A percentile compares a stretch with the other conserved stretches of the same genome.
phyloP scores from a whole-genome alignment of 2,113 vertebrate species.

The Leptosomus discolor region DNA sequence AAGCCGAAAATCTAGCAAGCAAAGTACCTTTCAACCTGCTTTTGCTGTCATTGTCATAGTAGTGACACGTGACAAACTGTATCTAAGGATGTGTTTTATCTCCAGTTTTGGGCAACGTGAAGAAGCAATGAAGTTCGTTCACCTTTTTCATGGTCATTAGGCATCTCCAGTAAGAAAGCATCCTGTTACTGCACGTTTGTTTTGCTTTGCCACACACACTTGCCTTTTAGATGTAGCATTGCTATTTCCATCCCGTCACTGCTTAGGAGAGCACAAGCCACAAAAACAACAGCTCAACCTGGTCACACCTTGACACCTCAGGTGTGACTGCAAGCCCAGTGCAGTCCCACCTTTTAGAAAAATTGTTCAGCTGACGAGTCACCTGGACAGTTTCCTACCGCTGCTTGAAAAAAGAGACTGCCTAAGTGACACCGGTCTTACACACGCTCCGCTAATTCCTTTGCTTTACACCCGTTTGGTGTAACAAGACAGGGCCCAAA shows the following conservation, averaged over 20 bases:
- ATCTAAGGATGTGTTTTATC: background rate
- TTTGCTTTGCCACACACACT: background rate
- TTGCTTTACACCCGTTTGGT: background rate
- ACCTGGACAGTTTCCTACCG: background rate
- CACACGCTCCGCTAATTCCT: background rate
- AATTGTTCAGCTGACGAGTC: background rate
- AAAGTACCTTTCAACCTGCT: background rate
- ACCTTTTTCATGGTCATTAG: background rate
- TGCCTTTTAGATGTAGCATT: background rate
- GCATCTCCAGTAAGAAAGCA: background rate
- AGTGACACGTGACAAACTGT: background rate
- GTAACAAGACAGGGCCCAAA: background rate
- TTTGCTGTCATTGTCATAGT: background rate
- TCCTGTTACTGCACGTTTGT: background rate
- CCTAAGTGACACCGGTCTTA: background rate
- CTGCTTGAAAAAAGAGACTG: background rate
- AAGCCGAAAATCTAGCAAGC: background rate
- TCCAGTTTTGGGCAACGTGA: background rate
- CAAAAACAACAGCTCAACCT: background rate
- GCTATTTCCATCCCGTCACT: background rate
- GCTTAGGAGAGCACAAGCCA: background rate
- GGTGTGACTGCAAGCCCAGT: accelerated
- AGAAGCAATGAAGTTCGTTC: background rate
- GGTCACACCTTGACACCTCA: accelerated
- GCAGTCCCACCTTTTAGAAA: background rate